Conservation (phyloP, 2,888 invertebrate genomes). For the Thysanoteuthis rhombus region DNA sequence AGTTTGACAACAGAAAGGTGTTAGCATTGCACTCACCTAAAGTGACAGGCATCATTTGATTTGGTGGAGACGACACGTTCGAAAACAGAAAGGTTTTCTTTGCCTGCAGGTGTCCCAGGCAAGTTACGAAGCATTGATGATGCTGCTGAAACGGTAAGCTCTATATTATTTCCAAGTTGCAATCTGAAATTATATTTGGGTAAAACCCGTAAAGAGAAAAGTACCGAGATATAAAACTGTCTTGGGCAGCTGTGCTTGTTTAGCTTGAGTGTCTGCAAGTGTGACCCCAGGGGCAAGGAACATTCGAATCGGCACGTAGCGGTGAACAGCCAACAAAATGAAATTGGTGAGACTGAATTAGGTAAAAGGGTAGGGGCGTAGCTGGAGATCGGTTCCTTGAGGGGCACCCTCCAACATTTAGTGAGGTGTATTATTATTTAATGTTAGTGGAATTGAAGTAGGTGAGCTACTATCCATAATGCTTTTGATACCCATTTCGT, state of each 20-base stretch:
- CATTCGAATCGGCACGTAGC: background rate
- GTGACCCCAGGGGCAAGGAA: background rate
- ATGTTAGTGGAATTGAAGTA: too few species aligned
- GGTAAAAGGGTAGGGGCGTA: background rate
- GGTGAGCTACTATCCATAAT: too few species aligned
- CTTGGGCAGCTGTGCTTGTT: background rate
- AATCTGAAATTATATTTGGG: background rate
- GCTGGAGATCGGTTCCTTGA: too few species aligned
- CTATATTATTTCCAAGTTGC: background rate
- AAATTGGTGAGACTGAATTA: background rate
- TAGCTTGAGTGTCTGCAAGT: too few species aligned
- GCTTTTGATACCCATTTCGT: too few species aligned
- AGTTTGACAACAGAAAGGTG: too few species aligned
- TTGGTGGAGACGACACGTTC: background rate
- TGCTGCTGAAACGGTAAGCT: background rate
- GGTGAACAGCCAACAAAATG: background rate
- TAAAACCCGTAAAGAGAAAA: background rate
- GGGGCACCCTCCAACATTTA: too few species aligned
- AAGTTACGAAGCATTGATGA: background rate
- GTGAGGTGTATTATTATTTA: too few species aligned
- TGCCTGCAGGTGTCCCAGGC: background rate
- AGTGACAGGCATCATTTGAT: background rate
- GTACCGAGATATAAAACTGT: background rate
- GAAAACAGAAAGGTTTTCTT: background rate
- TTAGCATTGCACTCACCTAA: background rate